A percentile compares a stretch with the other conserved stretches of the same genome.
Evolutionary conservation across 2,113 vertebrate species (phyloP).

Genomic region (Dipodomys merriami): DNA sequence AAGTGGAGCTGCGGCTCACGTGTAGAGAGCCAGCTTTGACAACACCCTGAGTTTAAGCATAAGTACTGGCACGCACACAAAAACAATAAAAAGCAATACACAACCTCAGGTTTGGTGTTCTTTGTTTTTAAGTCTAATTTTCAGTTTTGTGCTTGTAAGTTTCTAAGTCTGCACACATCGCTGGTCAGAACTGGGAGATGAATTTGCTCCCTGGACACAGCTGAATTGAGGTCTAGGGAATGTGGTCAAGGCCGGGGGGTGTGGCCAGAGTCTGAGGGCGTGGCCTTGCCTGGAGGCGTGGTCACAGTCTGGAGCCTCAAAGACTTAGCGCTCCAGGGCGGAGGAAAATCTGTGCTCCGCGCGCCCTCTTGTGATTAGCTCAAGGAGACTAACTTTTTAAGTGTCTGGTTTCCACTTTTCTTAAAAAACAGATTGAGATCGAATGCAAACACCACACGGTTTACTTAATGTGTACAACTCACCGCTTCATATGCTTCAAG

Average conservation of each 20-base stretch:
- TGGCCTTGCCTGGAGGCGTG: background rate
- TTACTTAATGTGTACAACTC: background rate
- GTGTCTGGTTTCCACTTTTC: background rate
- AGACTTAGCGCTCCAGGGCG: background rate
- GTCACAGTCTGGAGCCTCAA: background rate
- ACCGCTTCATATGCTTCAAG: background rate
- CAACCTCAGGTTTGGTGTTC: too few relatives aligned
- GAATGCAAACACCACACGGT: background rate
- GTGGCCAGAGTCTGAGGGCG: background rate
- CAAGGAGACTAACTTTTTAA: too few relatives aligned
- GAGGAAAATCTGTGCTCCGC: background rate
- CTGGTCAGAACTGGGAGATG: background rate
- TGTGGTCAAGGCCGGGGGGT: background rate
- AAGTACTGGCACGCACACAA: too few relatives aligned
- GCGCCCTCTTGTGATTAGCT: slow-evolving; percentile 55
- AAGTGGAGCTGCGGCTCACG: too few relatives aligned
- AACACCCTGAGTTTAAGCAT: too few relatives aligned
- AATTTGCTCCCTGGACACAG: too few relatives aligned
- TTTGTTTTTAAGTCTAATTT: too few relatives aligned
- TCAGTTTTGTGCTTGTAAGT: too few relatives aligned
- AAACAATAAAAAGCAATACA: too few relatives aligned
- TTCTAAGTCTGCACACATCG: background rate
- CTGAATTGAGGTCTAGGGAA: background rate
- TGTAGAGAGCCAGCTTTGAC: too few relatives aligned
- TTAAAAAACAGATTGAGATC: background rate